Conservation (phyloP, 2,113 vertebrate species). For the Nicator chloris region DNA sequence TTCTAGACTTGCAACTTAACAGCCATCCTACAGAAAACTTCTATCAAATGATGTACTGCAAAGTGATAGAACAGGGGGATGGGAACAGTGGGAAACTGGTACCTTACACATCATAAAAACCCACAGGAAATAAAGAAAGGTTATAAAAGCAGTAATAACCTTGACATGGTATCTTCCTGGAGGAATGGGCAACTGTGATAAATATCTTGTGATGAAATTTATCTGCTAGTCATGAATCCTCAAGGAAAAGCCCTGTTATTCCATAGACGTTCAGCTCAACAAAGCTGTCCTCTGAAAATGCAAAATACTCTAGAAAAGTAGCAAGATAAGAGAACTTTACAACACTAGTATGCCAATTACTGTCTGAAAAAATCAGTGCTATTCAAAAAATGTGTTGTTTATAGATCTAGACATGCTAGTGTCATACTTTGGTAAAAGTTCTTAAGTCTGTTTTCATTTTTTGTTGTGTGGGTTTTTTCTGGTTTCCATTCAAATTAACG, state of each 20-base stretch:
- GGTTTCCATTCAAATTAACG: background rate
- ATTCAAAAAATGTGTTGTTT: background rate
- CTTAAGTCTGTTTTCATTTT: background rate
- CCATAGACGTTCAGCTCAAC: constrained; percentile 37
- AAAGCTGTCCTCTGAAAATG: constrained; percentile 56
- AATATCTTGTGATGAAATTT: constrained; percentile 52
- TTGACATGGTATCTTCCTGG: constrained; percentile 36
- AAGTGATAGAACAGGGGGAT: background rate
- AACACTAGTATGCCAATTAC: constrained; percentile 42
- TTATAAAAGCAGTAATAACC: constrained; percentile 48
- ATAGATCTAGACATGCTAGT: background rate
- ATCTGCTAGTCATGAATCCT: constrained; percentile 49
- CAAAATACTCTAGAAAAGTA: constrained; percentile 36
- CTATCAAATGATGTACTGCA: background rate
- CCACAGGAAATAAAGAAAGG: constrained; percentile 24
- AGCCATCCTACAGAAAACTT: constrained; percentile 27
- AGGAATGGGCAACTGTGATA: constrained; percentile 44
- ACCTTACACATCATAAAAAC: background rate
- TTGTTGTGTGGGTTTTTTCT: background rate
- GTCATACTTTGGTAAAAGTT: background rate
- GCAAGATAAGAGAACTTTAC: constrained; percentile 44
- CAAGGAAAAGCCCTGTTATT: constrained; percentile 28
- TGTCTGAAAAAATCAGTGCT: background rate
- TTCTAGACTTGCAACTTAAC: constrained; percentile 13
- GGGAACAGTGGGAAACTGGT: background rate